Base-by-base conservation (phyloP, 1,140 invertebrate species). In the Pararge aegeria region DNA sequence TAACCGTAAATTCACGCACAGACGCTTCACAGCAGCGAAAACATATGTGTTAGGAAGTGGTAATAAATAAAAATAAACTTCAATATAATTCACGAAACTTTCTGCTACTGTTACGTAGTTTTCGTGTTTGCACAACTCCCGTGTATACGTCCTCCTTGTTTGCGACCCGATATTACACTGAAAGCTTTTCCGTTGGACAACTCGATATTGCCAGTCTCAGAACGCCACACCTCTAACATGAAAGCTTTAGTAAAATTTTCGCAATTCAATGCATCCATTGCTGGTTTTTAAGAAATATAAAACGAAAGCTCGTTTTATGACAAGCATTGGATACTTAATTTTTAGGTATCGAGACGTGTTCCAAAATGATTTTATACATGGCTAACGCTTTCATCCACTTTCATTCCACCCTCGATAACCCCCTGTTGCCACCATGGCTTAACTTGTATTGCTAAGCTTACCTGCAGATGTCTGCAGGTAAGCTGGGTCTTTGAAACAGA, bases 371-470 rank as follows among this genome's bases (percentile, higher is more conserved):
- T 38, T 50, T 29, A 0, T 54, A 20, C 34, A 46, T 61, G 37
- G 19, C 37, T 40, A 61, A 55, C 59, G 62, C 55, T 66, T 68
- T 57, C 55, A 70, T 66, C 69, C 55, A 57, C 63, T 67, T 67
- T 61, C 49, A 67, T 61, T 63, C 30, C 64, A 52, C 63, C 56
- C 57, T 38, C 55, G 48, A 57, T 59, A 29, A 27, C 57, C 58
- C 71, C 70, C 71, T 66, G 55, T 60, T 66, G 52, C 66, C 63
- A 66, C 56, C 61, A 69, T 76, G 68, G 70, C 78, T 78, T 73
- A 80, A 78, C 61, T 75, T 76, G 72, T 81, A 77, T 80, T 79
- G 75, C 73, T n/a, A n/a, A n/a, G n/a, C n/a, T n/a, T n/a, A n/a
- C n/a, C n/a, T n/a, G n/a, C n/a, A n/a, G n/a, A 76, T 76, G 77